Evolutionary conservation across 2,797 vertebrate genomes (phyloP).

Genomic region (Premnoplex brunnescens): DNA sequence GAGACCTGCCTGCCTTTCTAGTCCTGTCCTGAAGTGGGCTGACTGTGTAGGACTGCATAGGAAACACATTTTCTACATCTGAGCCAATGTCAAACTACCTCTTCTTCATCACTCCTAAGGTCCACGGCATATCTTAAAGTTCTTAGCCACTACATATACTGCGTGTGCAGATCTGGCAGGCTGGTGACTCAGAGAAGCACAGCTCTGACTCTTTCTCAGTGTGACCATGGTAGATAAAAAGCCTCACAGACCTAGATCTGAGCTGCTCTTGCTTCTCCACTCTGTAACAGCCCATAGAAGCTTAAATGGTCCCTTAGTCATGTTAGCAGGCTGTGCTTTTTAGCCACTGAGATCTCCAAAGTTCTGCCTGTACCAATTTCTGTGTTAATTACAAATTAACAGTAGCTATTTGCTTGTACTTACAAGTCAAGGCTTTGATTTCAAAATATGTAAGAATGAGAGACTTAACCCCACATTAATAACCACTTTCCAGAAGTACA

Average conservation of each 20-base stretch:
- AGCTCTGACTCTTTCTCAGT: not conserved
- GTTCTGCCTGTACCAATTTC: not conserved
- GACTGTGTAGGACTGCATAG: not conserved
- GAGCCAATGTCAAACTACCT: not conserved
- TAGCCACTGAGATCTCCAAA: not conserved
- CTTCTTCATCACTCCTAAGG: not conserved
- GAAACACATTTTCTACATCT: not conserved
- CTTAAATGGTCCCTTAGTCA: not conserved
- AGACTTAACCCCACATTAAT: not conserved
- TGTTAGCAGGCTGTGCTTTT: not conserved
- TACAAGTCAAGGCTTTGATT: conserved; percentile 10
- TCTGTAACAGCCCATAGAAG: not conserved
- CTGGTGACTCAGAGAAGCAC: not conserved
- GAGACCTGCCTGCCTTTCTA: not conserved
- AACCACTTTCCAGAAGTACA: not conserved
- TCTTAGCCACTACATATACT: not conserved
- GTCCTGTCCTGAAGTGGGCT: not conserved
- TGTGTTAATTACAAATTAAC: not conserved
- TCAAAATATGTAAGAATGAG: not conserved
- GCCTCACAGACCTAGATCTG: not conserved
- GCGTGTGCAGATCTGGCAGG: not conserved
- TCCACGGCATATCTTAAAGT: not conserved
- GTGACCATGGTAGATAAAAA: not conserved
- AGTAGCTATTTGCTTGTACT: not conserved
- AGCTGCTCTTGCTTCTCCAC: not conserved